Evolutionary conservation across 35 echinoderm and acorn worm species (phyloP).

Genomic region (Ptychodera flava): DNA sequence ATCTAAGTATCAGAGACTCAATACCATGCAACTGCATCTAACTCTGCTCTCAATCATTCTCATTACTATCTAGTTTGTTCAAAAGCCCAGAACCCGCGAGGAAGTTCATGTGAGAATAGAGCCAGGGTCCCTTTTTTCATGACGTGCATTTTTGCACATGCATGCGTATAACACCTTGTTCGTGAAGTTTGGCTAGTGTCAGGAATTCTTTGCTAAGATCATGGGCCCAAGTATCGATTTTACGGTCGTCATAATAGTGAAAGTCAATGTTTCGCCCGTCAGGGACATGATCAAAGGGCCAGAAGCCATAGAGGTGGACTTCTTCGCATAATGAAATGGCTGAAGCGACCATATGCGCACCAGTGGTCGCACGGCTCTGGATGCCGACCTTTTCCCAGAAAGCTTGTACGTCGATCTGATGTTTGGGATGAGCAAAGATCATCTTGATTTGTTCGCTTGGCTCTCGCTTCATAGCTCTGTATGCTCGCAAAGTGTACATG

Average conservation of each 20-base stretch:
- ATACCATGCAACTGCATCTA: too few species aligned
- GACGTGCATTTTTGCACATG: background rate
- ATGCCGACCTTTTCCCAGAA: background rate
- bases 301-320: background rate
- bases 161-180: background rate
- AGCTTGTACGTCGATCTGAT: background rate
- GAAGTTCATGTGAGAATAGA: too few species aligned
- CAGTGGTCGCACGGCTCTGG: background rate
- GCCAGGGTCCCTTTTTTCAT: too few species aligned
- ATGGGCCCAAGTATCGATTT: background rate
- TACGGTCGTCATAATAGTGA: background rate
- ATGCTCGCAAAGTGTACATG: background rate
- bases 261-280: background rate
- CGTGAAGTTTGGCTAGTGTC: background rate
- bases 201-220: background rate
- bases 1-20: too few species aligned
- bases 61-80: too few species aligned
- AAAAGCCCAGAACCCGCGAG: too few species aligned
- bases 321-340: background rate
- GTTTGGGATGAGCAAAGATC: background rate
- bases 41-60: too few species aligned
- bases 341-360: background rate
- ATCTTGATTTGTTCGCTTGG: background rate
- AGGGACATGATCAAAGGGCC: background rate
- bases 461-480: background rate